Percentiles rank a stretch among this genome's conserved stretches.
phyloP scores from a whole-genome alignment of 2,888 invertebrate genomes.

The Luffia ferchaultella region DNA sequence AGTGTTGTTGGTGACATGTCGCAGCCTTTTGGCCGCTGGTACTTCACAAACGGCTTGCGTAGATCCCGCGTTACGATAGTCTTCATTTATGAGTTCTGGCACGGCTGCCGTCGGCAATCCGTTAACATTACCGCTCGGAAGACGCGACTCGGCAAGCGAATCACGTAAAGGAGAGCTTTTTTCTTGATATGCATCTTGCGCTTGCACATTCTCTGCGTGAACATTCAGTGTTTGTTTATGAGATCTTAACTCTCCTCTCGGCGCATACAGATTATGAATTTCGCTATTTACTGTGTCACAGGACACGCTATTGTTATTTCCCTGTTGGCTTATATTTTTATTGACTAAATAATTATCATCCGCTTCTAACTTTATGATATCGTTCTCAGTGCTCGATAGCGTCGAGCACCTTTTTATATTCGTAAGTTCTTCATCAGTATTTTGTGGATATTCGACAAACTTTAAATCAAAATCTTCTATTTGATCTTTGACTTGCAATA shows the following conservation, averaged over 20 bases:
- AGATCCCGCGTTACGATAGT: slow-evolving; percentile 47
- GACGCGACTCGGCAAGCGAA: slow-evolving; percentile 55
- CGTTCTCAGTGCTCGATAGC: too few species aligned
- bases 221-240: background rate
- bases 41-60: slow-evolving; percentile 15
- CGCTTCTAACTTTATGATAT: background rate
- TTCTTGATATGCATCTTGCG: slow-evolving; percentile 38
- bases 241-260: background rate
- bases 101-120: slow-evolving; percentile 43
- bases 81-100: slow-evolving; percentile 52
- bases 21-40: background rate
- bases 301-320: background rate
- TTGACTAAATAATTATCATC: background rate
- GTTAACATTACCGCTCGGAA: slow-evolving; percentile 55
- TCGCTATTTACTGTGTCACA: background rate
- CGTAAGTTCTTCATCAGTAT: too few species aligned
- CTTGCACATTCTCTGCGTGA: slow-evolving; percentile 27
- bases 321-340: background rate
- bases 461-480: slow-evolving; percentile 10
- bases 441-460: too few species aligned
- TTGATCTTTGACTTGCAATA: slow-evolving; percentile 21
- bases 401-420: too few species aligned
- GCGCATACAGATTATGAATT: background rate
- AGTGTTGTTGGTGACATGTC: too few species aligned
- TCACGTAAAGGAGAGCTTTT: slow-evolving; percentile 49